Evolutionary conservation across 2,888 invertebrate genomes (phyloP).

Genomic region (Galerucella pusilla): DNA sequence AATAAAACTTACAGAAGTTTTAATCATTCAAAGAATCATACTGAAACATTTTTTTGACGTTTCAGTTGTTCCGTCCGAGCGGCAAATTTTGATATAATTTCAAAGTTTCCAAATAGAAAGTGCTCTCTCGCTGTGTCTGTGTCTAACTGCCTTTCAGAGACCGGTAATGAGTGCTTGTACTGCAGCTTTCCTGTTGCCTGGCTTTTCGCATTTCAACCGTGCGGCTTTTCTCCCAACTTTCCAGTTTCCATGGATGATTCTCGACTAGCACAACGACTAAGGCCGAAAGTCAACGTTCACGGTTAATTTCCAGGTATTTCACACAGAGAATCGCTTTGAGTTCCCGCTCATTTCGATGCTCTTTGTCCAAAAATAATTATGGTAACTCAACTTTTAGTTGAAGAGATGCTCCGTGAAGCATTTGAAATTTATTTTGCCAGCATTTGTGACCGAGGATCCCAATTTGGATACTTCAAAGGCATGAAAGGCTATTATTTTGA

Average conservation of each 20-base stretch:
- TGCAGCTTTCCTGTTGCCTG: conserved; percentile 59
- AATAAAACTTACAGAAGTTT: too few relatives aligned
- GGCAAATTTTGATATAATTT: conserved; percentile 23
- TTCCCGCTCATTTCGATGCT: conserved; percentile 34
- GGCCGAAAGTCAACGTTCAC: conserved; percentile 53
- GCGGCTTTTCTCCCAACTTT: conserved; percentile 46
- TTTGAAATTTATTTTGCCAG: conserved; percentile 33
- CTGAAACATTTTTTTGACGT: background rate
- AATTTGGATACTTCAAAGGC: conserved; percentile 26
- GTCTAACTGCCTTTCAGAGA: conserved; percentile 30
- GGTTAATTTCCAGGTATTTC: conserved; percentile 63
- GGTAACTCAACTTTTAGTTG: conserved; percentile 34
- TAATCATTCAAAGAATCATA: too few relatives aligned
- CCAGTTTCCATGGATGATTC: conserved; percentile 31
- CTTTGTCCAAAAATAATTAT: conserved; percentile 37
- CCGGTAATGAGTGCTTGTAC: conserved; percentile 61
- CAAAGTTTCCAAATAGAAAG: conserved; percentile 21
- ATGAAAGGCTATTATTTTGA: conserved; percentile 30
- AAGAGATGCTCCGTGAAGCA: conserved; percentile 31
- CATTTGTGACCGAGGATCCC: conserved; percentile 27
- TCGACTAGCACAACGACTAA: conserved; percentile 44
- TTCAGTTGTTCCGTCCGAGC: conserved; percentile 11
- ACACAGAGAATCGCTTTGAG: conserved; percentile 52
- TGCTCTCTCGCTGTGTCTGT: conserved; percentile 23
- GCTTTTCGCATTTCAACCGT: conserved; percentile 37